A percentile compares a stretch with the other conserved stretches of the same genome.
These are phyloP conservation scores for Drosophila neocordata DNA, from an alignment of 1,140 invertebrate species.

Conservation along the genomic window DNA sequence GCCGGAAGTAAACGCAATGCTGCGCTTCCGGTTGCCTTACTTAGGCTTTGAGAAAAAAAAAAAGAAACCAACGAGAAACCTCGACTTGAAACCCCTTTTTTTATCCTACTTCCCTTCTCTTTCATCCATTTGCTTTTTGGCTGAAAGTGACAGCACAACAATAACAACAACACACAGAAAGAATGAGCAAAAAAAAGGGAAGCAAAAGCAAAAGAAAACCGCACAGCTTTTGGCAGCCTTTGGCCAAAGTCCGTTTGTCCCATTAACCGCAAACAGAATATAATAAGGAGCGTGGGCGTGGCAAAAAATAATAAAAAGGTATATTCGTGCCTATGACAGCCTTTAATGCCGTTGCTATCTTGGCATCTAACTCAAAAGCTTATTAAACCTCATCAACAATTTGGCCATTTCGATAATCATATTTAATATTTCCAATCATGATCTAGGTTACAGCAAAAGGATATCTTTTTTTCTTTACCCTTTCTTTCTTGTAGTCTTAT, in stretches of 20 bases:
- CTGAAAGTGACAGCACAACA: conserved; percentile 26
- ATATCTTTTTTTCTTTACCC: too few species aligned
- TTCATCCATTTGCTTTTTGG: conserved; percentile 10
- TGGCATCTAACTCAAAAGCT: conserved; percentile 10
- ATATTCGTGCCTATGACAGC: conserved; percentile 18
- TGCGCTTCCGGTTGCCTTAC: conserved; percentile 45
- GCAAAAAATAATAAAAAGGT: background rate
- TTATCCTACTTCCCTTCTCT: conserved; percentile 11
- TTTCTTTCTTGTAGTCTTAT: too few species aligned
- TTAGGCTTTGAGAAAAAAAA: conserved; percentile 4
- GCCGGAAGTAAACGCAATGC: conserved; percentile 54
- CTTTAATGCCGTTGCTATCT: conserved; percentile 24
- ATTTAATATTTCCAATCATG: too few species aligned
- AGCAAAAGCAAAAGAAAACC: conserved; percentile 17
- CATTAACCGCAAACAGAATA: conserved; percentile 21
- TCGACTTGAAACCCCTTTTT: background rate
- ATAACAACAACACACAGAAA: conserved; percentile 13
- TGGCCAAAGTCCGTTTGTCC: conserved; percentile 20
- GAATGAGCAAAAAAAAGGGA: background rate
- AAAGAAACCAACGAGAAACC: background rate
- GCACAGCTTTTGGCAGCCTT: conserved; percentile 46
- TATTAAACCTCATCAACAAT: conserved; percentile 1
- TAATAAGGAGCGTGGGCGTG: conserved; percentile 17
- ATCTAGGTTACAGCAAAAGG: too few species aligned
- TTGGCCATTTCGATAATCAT: background rate